These are phyloP conservation scores for Hermodice carunculata DNA, from an alignment of 2,888 invertebrate genomes.

Conservation along the genomic window DNA sequence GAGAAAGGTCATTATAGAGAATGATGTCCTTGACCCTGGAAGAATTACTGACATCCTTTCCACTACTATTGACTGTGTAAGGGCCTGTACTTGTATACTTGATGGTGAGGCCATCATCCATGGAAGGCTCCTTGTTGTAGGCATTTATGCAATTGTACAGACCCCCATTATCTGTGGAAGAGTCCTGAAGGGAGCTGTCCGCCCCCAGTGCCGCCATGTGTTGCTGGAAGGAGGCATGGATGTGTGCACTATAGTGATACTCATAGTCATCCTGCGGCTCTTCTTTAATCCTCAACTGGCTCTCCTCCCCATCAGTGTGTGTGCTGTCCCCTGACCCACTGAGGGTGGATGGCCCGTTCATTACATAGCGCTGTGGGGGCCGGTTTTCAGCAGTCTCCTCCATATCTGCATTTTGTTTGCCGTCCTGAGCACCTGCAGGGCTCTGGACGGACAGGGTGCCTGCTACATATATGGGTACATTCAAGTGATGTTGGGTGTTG, in stretches of 20 bases:
- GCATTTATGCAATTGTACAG: no score
- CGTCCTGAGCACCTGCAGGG: background rate
- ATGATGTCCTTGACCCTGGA: slow-evolving; percentile 40
- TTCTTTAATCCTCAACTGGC: background rate
- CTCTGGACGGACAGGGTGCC: no score
- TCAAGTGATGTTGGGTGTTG: background rate
- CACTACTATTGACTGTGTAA: slow-evolving; percentile 32
- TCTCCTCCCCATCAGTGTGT: no score
- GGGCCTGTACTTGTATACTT: slow-evolving; percentile 37
- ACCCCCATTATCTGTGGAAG: no score
- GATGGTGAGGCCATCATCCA: slow-evolving; percentile 34
- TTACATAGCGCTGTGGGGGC: background rate
- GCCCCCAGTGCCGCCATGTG: no score
- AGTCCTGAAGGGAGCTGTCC: no score
- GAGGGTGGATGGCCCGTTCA: background rate
- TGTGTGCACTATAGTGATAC: no score
- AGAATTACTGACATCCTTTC: slow-evolving; percentile 33
- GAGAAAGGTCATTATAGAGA: slow-evolving; percentile 38
- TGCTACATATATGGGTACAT: slow-evolving; percentile 19
- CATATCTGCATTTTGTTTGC: background rate
- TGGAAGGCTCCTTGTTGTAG: no score
- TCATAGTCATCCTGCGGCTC: slow-evolving; percentile 22
- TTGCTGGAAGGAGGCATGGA: no score
- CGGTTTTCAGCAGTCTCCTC: background rate
- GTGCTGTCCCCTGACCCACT: no score